Base-by-base conservation (phyloP, 2,888 invertebrate genomes). In the Drosophila recens region DNA sequence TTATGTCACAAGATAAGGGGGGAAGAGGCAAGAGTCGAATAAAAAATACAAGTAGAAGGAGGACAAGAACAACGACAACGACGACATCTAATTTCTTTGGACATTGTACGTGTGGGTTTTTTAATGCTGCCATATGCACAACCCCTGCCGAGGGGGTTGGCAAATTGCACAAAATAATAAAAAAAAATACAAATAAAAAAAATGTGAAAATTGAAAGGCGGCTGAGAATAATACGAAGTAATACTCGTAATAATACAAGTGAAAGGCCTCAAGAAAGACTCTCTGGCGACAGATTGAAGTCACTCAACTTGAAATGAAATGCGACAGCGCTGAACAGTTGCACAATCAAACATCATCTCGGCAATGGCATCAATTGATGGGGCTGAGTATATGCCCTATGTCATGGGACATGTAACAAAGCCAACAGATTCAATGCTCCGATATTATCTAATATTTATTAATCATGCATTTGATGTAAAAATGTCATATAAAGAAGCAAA, bases 111-210 rank as follows among this genome's bases (percentile, higher is more conserved):
- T 84, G 82, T 84, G 75, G 82, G 75, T 85, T 89, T 91, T 91
- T 91, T 91, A 92, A 92, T 92, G 89, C 91, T 85, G 92, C 92
- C 92, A 92, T 92, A 92, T 92, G 92, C 92, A 92, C 91, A 83
- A 83, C 79, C 87, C 87, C 84, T 38, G 81, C 70, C 56, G 73
- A 56, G 79, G 77, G 70, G 84, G 76, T 79, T 76, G 76, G 59
- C 68, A 56, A 81, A 87, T 82, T 78, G 61, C 74, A 68, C 66
- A 70, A 68, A 70, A 61, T 45, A 58, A 36, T 15, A 40, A 36
- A 53, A 27, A 34, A 34, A 34, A 51, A 11, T 23, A 52, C 15
- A 49, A 65, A 53, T 64, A 71, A 15, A 38, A 49, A 23, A 15
- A 23, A 6, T 30, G 38, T 52, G 45, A 10, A 63, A 34, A 63